Base-by-base conservation (phyloP, 2,888 invertebrate species). In the Caenorhabditis virilis region DNA sequence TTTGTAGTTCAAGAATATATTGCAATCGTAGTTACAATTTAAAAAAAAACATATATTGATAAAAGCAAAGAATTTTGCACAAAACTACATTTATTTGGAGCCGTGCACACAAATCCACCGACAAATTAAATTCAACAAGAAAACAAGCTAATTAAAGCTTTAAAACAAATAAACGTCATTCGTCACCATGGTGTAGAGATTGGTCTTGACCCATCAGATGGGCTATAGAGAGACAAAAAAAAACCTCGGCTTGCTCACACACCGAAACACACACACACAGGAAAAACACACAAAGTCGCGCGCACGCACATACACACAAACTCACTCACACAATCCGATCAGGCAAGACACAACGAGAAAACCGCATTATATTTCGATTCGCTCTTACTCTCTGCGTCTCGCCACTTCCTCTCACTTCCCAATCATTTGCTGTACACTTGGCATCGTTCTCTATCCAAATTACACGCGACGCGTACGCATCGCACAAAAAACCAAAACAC, bases 251-350 rank as follows among this genome's bases (percentile, higher is more conserved):
- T 38, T n/a, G n/a, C 38, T 4, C 16, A 11, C n/a, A 9, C 39
- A n/a, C 16, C 16, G 20, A 39, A 39, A 39, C 3, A 39, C 9
- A 39, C 9, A 39, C 16, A 11, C n/a, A 9, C 39, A 15, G 16
- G 16, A 36, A 36, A 36, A 36, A 5, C 9, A 39, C 9, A 20
- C 3, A 39, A 4, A 7, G 2, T 30, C 20, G 16, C 18, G 18
- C 46, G 15, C 46, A 16, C 33, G 11, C 18, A 47, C 33, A 33
- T 22, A 47, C 33, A 35, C 47, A 33, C 30, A 30, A 30, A 30
- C 30, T 9, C n/a, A n/a, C n/a, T n/a, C 30, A 30, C 30, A 30
- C 7, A 30, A 30, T 9, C 30, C 30, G 13, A 30, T 13, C 6
- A 30, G 13, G 13, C 30, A 9, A 6, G 6, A 30, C 30, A 30